Evolutionary conservation across 2,113 vertebrate species (phyloP), one percentile per base, ranked within the genome.

Genomic region (Nyctereutes procyonoides): DNA sequence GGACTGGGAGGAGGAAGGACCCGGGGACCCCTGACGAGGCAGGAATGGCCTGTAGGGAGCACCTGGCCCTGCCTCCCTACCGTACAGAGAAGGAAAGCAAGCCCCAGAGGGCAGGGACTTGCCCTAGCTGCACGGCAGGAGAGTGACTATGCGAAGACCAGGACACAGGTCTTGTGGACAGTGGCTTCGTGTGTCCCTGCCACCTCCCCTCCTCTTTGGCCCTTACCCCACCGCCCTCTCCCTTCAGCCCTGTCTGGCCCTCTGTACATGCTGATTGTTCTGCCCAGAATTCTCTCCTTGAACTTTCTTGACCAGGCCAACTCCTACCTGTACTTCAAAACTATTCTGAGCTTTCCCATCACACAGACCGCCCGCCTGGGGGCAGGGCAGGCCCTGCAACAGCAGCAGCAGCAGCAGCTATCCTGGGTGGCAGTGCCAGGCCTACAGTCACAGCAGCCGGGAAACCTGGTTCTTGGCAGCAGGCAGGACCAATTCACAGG

Each of bases 401-500:
- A 4, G 53, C 48, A 26, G 13, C 14, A 4, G 53, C 48, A 14
- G 65, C 80, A 9, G 43, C 65, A 28, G 65, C 88, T 65, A 35
- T 38, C 56, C 88, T 51, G 2, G 0, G 53, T 28, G 3, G 30
- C 90, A 58, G 80, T 1, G 0, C 35, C 30, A 19, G 67, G 63
- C 48, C 28, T 11, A 43, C 51, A 73, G 4, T 10, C 8, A 0
- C 51, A 62, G 53, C 71, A 55, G 77, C 90, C 88, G 71, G 2
- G 16, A 74, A 74, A 67, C 19, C 51, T 76, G 51, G n/a, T n/a
- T 15, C 32, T 82, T 48, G 89, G 74, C 35, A 30, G 62, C 55
- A 48, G 87, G 90, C 43, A 12, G 69, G 87, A 51, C 3, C 94
- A 96, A 96, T 3, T 96, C 96, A 94, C n/a, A 16, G 88, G 74